Evolutionary conservation across 1,140 invertebrate genomes (phyloP).

Genomic region (Arctopsyche grandis): DNA sequence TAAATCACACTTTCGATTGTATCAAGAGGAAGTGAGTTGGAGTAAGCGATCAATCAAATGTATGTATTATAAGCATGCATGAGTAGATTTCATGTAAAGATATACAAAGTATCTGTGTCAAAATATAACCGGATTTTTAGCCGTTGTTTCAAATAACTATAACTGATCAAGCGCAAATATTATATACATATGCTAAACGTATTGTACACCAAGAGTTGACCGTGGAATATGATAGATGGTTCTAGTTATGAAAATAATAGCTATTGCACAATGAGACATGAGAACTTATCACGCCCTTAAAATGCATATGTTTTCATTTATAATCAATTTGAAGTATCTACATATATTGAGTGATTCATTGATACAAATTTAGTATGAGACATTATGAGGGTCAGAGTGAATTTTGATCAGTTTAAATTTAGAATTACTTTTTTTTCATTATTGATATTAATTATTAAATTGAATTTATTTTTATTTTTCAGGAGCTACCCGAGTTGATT

Average conservation of each 20-base stretch:
- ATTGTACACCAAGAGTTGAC: neutral
- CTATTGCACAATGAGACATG: neutral
- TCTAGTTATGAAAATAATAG: neutral
- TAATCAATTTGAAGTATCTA: too few species aligned
- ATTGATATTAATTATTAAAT: too few species aligned
- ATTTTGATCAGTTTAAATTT: too few species aligned
- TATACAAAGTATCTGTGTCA: neutral
- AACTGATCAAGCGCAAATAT: neutral
- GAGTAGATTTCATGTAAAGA: neutral
- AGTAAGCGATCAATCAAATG: neutral
- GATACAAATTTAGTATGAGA: too few species aligned
- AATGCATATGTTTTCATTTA: too few species aligned
- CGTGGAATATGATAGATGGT: slow-evolving; percentile 11
- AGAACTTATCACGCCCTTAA: neutral
- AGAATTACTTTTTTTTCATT: too few species aligned
- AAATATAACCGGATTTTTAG: slow-evolving; percentile 12
- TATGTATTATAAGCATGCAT: neutral
- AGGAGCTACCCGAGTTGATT: slow-evolving; percentile 65
- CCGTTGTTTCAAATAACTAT: neutral
- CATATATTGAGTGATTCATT: too few species aligned
- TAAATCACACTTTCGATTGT: too few species aligned
- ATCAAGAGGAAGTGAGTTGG: neutral
- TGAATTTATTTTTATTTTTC: slow-evolving; percentile 45
- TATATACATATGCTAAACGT: neutral
- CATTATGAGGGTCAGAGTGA: too few species aligned